phyloP scores from a whole-genome alignment of 2,113 vertebrate species.

The Lethenteron camtschaticum region DNA sequence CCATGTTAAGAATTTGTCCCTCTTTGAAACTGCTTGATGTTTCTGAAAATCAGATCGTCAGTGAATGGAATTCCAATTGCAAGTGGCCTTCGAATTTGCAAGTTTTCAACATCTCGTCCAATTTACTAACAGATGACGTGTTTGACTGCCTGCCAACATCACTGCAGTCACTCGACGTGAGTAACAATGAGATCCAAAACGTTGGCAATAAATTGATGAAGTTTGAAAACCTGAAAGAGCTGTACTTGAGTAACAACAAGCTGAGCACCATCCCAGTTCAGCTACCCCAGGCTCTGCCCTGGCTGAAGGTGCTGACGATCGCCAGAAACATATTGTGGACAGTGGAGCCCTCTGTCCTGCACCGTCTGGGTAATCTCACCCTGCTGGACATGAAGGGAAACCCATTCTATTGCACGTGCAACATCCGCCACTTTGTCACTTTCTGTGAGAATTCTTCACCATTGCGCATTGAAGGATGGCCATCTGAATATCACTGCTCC shows the following conservation, averaged over 20 bases:
- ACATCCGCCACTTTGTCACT: constrained; percentile 34
- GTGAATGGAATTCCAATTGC: constrained; percentile 25
- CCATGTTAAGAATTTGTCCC: constrained; percentile 18
- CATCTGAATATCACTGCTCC: constrained; percentile 35
- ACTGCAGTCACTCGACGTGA: constrained; percentile 40
- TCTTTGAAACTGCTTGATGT: constrained; percentile 35
- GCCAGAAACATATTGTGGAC: constrained; percentile 32
- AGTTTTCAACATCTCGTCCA: constrained; percentile 41
- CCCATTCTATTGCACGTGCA: constrained; percentile 53
- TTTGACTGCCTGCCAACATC: constrained; percentile 29
- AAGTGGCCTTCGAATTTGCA: constrained; percentile 34
- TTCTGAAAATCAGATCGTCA: constrained; percentile 34
- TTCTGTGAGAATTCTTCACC: not conserved
- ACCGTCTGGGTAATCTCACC: constrained; percentile 21
- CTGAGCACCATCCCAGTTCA: not conserved
- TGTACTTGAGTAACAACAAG: constrained; percentile 28
- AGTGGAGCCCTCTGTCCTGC: constrained; percentile 26
- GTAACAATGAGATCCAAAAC: constrained; percentile 27
- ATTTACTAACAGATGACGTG: constrained; percentile 21
- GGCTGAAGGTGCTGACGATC: constrained; percentile 19
- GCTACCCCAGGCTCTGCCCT: not conserved
- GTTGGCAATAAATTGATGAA: constrained; percentile 24
- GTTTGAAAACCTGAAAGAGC: constrained; percentile 32
- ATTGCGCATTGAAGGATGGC: constrained; percentile 21
- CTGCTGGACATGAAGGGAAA: constrained; percentile 34